Evolutionary conservation across 2,113 vertebrate species (phyloP).

Genomic region (Callaeas wilsoni): DNA sequence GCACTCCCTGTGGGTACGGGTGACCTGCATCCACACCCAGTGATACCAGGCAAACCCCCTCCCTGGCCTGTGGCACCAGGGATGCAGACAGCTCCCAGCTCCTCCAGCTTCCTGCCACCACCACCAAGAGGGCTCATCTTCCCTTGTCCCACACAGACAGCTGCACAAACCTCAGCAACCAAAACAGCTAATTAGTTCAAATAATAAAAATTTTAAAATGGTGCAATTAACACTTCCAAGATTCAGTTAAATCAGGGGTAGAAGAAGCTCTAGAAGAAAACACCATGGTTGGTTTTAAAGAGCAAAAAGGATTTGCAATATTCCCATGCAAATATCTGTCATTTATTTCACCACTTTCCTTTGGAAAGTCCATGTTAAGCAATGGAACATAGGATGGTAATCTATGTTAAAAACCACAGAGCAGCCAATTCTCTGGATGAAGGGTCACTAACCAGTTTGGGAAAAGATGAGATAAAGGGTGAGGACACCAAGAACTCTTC

Average conservation of each 20-base stretch:
- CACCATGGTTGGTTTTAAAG: fast-evolving
- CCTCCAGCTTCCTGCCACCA: not conserved
- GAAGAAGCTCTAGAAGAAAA: not conserved
- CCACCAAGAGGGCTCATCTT: not conserved
- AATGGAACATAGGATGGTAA: not conserved
- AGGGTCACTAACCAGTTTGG: not conserved
- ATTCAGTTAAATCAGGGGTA: fast-evolving
- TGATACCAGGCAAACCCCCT: not conserved
- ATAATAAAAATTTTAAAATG: too few relatives aligned
- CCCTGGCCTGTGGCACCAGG: fast-evolving
- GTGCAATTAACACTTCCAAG: not conserved
- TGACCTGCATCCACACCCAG: not conserved
- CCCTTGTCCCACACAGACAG: not conserved
- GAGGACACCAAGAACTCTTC: not conserved
- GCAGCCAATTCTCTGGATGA: not conserved
- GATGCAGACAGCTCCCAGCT: not conserved
- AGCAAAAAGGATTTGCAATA: not conserved
- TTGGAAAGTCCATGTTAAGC: not conserved
- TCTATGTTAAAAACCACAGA: not conserved
- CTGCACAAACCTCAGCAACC: not conserved
- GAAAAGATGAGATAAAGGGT: not conserved
- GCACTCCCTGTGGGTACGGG: fast-evolving
- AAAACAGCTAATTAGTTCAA: fast-evolving
- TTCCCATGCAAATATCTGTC: not conserved
- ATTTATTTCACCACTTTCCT: not conserved